phyloP scores from a whole-genome alignment of 2,113 vertebrate species.

The Crotalus horridus region DNA sequence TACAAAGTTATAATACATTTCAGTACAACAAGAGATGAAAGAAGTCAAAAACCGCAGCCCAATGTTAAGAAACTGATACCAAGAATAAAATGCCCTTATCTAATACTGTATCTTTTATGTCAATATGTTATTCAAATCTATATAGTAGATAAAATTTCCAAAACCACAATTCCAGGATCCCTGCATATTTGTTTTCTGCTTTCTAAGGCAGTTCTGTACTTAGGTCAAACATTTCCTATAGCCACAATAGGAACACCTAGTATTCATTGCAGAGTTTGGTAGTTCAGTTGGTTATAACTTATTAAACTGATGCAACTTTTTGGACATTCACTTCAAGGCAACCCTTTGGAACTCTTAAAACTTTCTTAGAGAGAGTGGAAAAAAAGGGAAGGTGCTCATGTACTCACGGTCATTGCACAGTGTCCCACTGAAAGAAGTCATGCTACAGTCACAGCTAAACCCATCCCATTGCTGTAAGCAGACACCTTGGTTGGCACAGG shows the following conservation, averaged over 20 bases:
- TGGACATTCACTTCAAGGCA: conserved; percentile 10
- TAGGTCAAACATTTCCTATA: not conserved
- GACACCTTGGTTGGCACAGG: conserved; percentile 95
- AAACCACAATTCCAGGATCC: conserved; percentile 10
- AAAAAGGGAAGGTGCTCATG: not conserved
- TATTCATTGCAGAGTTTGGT: conserved; percentile 1
- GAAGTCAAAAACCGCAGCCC: rapidly evolving
- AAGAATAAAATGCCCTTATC: not conserved
- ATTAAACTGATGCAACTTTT: conserved; percentile 21
- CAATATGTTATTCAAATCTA: conserved; percentile 12
- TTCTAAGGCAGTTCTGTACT: not conserved
- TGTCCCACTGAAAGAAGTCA: conserved; percentile 93
- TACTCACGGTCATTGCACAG: conserved; percentile 95
- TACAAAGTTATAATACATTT: conserved; percentile 52
- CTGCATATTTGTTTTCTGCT: not conserved
- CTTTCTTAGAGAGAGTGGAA: not conserved
- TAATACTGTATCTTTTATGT: conserved; percentile 1
- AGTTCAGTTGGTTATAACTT: conserved; percentile 9
- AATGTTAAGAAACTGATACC: not conserved
- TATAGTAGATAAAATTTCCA: conserved; percentile 19
- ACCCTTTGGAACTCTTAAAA: not conserved
- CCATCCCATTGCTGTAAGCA: conserved; percentile 98
- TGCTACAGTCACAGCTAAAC: conserved; percentile 97
- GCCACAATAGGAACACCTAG: not conserved
- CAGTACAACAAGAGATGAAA: conserved; percentile 54